Evolutionary conservation across 2,888 invertebrate genomes (phyloP).

Genomic region (Callyntrura sp.): DNA sequence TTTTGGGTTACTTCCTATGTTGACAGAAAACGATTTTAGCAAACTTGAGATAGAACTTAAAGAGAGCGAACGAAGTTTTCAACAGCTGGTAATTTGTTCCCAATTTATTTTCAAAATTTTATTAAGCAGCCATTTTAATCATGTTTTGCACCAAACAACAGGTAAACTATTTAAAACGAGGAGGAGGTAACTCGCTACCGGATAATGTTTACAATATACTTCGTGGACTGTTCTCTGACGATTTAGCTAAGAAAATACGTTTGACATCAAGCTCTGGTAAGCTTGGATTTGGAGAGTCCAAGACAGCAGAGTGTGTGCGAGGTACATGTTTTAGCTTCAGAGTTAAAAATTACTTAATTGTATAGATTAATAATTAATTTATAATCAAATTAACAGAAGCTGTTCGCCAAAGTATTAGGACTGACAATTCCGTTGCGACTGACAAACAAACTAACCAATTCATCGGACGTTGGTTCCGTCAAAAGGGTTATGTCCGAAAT

Average conservation of each 20-base stretch:
- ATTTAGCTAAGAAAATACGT: background rate
- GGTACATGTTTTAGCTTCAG: background rate
- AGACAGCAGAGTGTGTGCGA: background rate
- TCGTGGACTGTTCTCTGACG: background rate
- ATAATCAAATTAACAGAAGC: background rate
- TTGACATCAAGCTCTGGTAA: background rate
- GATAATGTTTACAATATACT: background rate
- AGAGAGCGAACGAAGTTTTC: background rate
- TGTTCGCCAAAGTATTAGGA: background rate
- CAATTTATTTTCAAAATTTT: background rate
- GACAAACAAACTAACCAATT: constrained; percentile 9
- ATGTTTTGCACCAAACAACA: too few relatives aligned
- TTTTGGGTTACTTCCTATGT: background rate
- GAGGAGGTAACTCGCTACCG: background rate
- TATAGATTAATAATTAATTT: too few relatives aligned
- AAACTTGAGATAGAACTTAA: background rate
- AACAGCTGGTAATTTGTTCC: background rate
- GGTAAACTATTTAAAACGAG: background rate
- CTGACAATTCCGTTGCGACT: background rate
- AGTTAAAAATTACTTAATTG: too few relatives aligned
- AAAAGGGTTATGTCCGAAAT: background rate
- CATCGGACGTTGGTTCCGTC: constrained; percentile 51
- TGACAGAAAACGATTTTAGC: background rate
- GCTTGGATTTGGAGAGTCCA: background rate
- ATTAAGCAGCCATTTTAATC: too few relatives aligned